Evolutionary conservation across 2,113 vertebrate species (phyloP).

Genomic region (Xenotilapia leptura): DNA sequence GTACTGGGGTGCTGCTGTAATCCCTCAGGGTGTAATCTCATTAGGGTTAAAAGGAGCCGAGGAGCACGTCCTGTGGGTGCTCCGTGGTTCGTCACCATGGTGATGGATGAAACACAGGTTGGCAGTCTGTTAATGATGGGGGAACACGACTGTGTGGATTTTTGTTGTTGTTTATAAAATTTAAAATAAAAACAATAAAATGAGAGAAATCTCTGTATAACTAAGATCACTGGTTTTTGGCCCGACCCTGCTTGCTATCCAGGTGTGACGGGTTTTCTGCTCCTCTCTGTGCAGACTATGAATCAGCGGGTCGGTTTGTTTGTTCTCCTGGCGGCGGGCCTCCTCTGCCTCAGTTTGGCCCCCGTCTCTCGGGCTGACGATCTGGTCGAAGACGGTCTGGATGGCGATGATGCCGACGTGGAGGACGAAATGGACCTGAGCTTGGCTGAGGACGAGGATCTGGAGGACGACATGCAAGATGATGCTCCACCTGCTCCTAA

Average conservation of each 20-base stretch:
- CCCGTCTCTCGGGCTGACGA: conserved; percentile 70
- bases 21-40: conserved; percentile 59
- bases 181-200: background rate
- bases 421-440: conserved; percentile 81
- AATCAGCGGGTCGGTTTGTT: conserved; percentile 77
- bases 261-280: background rate
- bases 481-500: conserved; percentile 39
- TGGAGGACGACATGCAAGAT: conserved; percentile 16
- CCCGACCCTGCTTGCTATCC: background rate
- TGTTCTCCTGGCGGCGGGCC: conserved; percentile 74
- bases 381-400: conserved; percentile 65
- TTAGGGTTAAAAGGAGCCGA: conserved; percentile 39
- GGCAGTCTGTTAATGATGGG: background rate
- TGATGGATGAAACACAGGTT: background rate
- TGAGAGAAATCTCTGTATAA: background rate
- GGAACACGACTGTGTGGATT: background rate
- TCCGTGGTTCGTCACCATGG: background rate
- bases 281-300: conserved; percentile 76
- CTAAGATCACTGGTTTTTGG: background rate
- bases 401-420: conserved; percentile 69
- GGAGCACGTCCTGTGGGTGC: conserved; percentile 24
- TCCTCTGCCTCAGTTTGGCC: conserved; percentile 39
- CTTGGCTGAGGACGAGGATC: conserved; percentile 67
- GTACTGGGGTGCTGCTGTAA: conserved; percentile 15
- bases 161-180: background rate